phyloP scores from a whole-genome alignment of 2,113 vertebrate genomes.

The Anoura caudifer region DNA sequence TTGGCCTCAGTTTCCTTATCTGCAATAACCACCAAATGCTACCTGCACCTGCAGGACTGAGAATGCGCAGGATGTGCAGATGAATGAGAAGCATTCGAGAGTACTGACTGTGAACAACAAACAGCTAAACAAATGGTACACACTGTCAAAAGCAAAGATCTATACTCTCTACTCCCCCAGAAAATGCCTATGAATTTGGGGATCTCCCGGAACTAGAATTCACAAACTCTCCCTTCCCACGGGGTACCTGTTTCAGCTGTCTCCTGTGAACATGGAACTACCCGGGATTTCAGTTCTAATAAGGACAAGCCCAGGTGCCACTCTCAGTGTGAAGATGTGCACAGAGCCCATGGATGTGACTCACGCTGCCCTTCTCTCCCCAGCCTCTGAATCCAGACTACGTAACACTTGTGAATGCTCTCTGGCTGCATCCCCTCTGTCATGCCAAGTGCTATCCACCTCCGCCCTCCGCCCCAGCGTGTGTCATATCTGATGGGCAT shows the following conservation, averaged over 20 bases:
- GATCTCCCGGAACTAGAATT: background rate
- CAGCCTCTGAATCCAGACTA: background rate
- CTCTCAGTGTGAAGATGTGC: background rate
- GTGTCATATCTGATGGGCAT: constrained; percentile 63
- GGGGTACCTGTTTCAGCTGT: background rate
- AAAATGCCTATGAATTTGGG: background rate
- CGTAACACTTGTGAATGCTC: background rate
- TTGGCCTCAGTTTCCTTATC: constrained; percentile 25
- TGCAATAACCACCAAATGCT: background rate
- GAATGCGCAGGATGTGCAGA: background rate
- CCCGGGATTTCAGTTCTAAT: background rate
- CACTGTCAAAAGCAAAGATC: background rate
- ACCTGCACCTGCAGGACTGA: background rate
- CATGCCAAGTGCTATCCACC: background rate
- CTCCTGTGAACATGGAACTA: background rate
- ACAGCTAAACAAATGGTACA: background rate
- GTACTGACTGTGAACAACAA: background rate
- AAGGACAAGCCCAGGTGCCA: background rate
- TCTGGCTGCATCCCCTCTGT: background rate
- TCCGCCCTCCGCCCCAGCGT: background rate
- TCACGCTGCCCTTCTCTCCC: background rate
- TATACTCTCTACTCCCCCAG: background rate
- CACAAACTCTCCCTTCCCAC: background rate
- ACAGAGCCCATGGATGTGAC: background rate
- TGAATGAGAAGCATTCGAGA: background rate